A percentile compares a stretch with the other conserved stretches of the same genome.
Conservation (phyloP, 2,888 invertebrate genomes). For the Mycalesis mineus region DNA sequence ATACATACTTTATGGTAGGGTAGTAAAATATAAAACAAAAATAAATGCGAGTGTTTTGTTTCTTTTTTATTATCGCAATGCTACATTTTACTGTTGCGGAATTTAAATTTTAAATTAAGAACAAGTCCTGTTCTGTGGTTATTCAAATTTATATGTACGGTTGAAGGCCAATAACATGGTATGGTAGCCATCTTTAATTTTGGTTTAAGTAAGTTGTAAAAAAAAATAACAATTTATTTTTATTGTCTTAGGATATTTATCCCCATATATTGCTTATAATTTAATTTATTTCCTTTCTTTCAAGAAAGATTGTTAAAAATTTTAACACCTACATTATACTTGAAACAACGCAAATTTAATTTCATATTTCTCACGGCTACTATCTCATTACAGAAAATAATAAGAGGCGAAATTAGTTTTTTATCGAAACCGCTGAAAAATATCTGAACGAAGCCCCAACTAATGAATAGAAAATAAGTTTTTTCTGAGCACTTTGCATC, state of each 20-base stretch:
- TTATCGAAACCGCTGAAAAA: conserved; percentile 8
- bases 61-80: background rate
- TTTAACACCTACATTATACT: background rate
- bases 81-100: conserved; percentile 1
- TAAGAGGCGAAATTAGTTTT: conserved; percentile 9
- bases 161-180: conserved; percentile 63
- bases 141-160: conserved; percentile 50
- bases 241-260: no score
- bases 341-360: background rate
- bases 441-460: background rate
- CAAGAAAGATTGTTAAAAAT: no score
- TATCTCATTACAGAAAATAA: conserved; percentile 9
- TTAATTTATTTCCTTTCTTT: no score
- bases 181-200: conserved; percentile 41
- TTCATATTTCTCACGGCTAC: background rate
- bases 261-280: no score
- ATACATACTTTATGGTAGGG: no score
- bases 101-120: conserved; percentile 33
- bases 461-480: background rate
- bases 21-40: no score
- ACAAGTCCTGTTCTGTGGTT: conserved; percentile 32
- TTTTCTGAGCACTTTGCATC: conserved; percentile 1
- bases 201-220: no score
- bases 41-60: background rate
- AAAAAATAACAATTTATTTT: no score